Evolutionary conservation across 2,888 invertebrate species (phyloP).

Genomic region (Drosophila percnosoma): DNA sequence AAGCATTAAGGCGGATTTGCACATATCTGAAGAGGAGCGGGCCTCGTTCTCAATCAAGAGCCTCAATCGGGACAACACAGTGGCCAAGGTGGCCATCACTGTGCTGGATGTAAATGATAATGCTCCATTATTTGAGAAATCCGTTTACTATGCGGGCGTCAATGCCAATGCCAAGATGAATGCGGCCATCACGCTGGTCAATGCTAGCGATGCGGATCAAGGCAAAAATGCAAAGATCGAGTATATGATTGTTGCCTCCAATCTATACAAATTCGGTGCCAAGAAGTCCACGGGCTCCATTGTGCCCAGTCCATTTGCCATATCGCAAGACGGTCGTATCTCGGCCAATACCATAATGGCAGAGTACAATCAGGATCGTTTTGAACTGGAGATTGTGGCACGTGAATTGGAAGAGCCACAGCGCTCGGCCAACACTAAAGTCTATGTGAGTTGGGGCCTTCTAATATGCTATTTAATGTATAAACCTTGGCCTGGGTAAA

Average conservation of each 20-base stretch:
- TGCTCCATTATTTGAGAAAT: conserved; percentile 89
- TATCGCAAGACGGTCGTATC: conserved; percentile 84
- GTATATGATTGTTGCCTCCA: conserved; percentile 92
- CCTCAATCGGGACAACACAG: conserved; percentile 88
- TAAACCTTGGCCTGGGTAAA: background rate
- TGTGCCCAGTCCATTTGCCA: conserved; percentile 92
- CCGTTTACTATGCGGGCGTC: conserved; percentile 87
- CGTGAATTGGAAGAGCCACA: conserved; percentile 92
- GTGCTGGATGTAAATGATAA: conserved; percentile 95
- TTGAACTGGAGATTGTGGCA: conserved; percentile 93
- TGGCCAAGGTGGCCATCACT: conserved; percentile 89
- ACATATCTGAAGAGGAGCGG: conserved; percentile 86
- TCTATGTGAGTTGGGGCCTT: conserved; percentile 88
- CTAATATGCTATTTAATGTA: background rate
- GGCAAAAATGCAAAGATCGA: conserved; percentile 93
- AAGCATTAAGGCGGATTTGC: conserved; percentile 92
- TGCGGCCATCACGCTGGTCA: conserved; percentile 90
- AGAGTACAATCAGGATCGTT: conserved; percentile 95
- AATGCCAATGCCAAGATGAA: conserved; percentile 92
- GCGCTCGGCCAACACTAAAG: conserved; percentile 90
- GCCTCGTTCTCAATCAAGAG: conserved; percentile 85
- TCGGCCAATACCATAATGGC: conserved; percentile 92
- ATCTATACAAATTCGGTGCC: conserved; percentile 92
- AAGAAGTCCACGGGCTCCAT: conserved; percentile 91
- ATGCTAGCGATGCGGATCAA: conserved; percentile 93